Base-by-base conservation (phyloP, 2,113 vertebrate genomes). In the Cynocephalus volans region DNA sequence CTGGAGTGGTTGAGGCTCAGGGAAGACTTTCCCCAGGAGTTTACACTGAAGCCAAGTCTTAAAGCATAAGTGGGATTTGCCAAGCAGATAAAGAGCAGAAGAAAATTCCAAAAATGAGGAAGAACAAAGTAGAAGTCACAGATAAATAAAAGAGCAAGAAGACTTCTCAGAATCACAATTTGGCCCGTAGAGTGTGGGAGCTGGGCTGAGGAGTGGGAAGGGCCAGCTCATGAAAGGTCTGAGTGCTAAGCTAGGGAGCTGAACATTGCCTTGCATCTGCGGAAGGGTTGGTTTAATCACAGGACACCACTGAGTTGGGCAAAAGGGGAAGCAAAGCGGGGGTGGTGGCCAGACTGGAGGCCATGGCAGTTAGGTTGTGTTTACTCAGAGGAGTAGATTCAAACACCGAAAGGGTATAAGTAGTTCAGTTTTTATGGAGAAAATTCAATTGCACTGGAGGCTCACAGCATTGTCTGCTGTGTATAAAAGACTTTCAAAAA, bases 341-440 rank as follows among this genome's bases (percentile, higher is more conserved):
- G 56, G 8, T 33, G 41, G 48, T 24, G 33, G 52, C 26, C 26
- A 91, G 41, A 15, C 15, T 60, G 19, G 14, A 50, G 28, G 19
- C 17, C 8, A 23, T 0, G 5, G 12, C 19, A 67, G 10, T 19
- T 60, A 12, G 0, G 0, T 12, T 81, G 7, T 9, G 3, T 54
- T 65, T 72, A 62, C 24, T 41, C 2, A 18, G 24, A 36, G 21
- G 9, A 50, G 12, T 48, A 2, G 31, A 64, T 70, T 75, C 60
- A 6, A 24, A 60, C 62, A 70, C 21, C n/a, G 54, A 90, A 54
- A 88, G 2, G 13, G 8, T 60, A 21, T 60, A 26, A 33, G 45
- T 31, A 62, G 41, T 26, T 86, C 50, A 54, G n/a, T 8, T 45
- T 28, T 58, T 45, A 56, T 0, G 2, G 6, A 64, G 52, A 64